phyloP scores from a whole-genome alignment of 2,888 invertebrate species.

The Melanargia galathea region DNA sequence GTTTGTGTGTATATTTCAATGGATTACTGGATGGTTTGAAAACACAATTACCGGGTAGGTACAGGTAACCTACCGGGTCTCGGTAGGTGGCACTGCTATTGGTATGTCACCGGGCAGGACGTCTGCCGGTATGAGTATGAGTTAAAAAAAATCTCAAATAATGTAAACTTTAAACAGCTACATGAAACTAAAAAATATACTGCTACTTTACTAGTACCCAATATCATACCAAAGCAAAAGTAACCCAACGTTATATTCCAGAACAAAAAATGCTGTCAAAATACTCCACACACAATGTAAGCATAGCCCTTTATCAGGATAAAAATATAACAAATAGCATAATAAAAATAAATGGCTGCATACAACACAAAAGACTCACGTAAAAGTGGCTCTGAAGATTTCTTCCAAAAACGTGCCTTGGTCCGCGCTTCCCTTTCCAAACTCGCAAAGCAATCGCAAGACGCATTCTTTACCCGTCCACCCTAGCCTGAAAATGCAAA shows the following conservation, averaged over 20 bases:
- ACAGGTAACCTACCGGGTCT: too few species aligned
- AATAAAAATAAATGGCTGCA: slow-evolving; percentile 19
- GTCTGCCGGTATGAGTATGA: too few species aligned
- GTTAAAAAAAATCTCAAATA: too few species aligned
- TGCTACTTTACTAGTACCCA: too few species aligned
- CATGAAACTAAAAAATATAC: too few species aligned
- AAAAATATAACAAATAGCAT: slow-evolving; percentile 24
- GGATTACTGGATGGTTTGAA: too few species aligned
- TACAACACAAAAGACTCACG: slow-evolving; percentile 73
- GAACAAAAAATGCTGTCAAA: neutral
- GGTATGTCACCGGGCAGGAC: too few species aligned
- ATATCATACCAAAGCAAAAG: neutral
- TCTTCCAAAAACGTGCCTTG: slow-evolving; percentile 84
- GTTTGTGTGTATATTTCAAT: too few species aligned
- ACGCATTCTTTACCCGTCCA: slow-evolving; percentile 83
- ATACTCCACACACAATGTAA: slow-evolving; percentile 14
- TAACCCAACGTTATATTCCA: neutral
- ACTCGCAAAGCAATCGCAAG: slow-evolving; percentile 83
- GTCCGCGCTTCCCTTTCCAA: slow-evolving; percentile 64
- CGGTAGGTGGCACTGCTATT: too few species aligned
- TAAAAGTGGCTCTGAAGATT: slow-evolving; percentile 84
- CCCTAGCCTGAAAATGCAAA: slow-evolving; percentile 67
- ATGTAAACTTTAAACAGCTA: too few species aligned
- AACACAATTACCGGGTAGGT: too few species aligned
- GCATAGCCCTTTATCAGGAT: slow-evolving; percentile 10